Evolutionary conservation across 2,888 invertebrate species (phyloP).

Genomic region (Dichetophora obliterata): DNA sequence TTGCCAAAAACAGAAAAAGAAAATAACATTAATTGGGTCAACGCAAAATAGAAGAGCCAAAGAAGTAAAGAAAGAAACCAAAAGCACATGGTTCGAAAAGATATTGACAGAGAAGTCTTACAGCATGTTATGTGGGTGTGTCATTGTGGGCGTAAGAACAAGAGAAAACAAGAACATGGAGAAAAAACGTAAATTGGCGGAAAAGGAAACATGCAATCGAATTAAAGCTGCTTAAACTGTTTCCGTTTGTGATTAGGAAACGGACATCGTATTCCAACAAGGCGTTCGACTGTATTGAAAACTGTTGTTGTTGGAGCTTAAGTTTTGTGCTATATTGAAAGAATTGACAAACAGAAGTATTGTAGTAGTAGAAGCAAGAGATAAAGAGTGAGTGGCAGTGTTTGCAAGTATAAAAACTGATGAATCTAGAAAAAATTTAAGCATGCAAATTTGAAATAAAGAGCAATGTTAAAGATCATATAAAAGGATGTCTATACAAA

Average conservation of each 20-base stretch:
- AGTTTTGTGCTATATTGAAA: too few relatives aligned
- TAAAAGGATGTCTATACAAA: too few relatives aligned
- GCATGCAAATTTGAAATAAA: too few relatives aligned
- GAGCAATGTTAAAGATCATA: too few relatives aligned
- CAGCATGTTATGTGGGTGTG: background rate
- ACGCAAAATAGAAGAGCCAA: background rate
- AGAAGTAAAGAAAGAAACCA: background rate
- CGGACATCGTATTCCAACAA: background rate
- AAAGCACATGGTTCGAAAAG: background rate
- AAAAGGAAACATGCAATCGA: conserved; percentile 41
- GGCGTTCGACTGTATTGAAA: background rate
- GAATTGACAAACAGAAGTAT: too few relatives aligned
- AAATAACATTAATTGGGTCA: background rate
- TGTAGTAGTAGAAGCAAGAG: too few relatives aligned
- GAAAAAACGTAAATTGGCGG: conserved; percentile 13
- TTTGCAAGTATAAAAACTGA: too few relatives aligned
- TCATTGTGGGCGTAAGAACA: background rate
- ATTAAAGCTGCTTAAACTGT: conserved; percentile 44
- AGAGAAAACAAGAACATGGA: background rate
- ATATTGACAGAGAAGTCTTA: background rate
- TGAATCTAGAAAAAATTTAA: too few relatives aligned
- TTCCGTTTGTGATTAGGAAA: conserved; percentile 41
- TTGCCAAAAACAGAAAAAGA: background rate
- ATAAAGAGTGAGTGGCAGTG: too few relatives aligned
- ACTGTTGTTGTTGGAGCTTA: background rate